Percentiles rank a stretch among this genome's conserved stretches.
phyloP scores from a whole-genome alignment of 2,797 vertebrate species.

The Amniataba percoides region DNA sequence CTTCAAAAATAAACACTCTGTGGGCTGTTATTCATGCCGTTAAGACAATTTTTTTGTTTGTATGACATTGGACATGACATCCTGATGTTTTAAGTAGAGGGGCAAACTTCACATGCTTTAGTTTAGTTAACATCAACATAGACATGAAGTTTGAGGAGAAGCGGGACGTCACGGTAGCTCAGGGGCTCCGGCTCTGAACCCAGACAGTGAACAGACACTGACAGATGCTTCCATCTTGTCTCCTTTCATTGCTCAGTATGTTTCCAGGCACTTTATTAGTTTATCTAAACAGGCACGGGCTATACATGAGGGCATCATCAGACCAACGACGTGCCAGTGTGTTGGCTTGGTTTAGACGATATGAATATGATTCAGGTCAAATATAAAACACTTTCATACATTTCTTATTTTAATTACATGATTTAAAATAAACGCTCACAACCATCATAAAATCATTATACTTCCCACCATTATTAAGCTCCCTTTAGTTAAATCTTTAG shows the following conservation, averaged over 20 bases:
- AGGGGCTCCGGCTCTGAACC: conserved; percentile 67
- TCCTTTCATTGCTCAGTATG: conserved; percentile 80
- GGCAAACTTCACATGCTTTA: conserved; percentile 82
- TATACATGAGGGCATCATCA: conserved; percentile 71
- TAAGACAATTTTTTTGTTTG: conserved; percentile 75
- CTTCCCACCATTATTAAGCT: background rate
- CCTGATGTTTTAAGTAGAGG: conserved; percentile 79
- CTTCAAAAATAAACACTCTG: conserved; percentile 82
- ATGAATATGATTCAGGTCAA: background rate
- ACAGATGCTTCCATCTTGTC: conserved; percentile 87
- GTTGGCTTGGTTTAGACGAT: conserved; percentile 15
- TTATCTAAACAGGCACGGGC: conserved; percentile 69
- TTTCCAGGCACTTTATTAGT: conserved; percentile 76
- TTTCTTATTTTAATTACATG: conserved; percentile 19
- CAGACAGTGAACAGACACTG: conserved; percentile 82
- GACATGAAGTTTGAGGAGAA: conserved; percentile 76
- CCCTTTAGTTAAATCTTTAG: background rate
- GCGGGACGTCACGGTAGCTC: conserved; percentile 70
- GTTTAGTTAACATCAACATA: conserved; percentile 86
- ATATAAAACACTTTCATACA: background rate
- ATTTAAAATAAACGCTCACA: background rate
- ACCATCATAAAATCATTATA: too few species aligned
- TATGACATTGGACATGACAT: conserved; percentile 85
- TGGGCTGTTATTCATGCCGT: conserved; percentile 69
- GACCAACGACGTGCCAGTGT: conserved; percentile 28